Evolutionary conservation across 64 coral and sea anemone genomes (phyloP).

Genomic region (Porites australiensis): DNA sequence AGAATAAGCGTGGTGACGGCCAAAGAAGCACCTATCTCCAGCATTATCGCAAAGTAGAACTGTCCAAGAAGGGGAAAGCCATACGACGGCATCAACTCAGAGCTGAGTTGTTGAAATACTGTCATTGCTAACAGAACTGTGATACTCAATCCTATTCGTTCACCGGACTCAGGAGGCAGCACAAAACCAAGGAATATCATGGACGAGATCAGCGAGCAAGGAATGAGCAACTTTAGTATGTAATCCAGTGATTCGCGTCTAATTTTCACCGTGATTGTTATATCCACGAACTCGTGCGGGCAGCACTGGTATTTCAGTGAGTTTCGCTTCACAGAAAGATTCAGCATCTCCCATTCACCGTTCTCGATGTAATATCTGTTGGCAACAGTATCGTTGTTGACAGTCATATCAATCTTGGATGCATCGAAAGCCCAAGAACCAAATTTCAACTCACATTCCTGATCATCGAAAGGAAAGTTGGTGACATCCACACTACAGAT

Average conservation of each 20-base stretch:
- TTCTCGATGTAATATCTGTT: conserved; percentile 67
- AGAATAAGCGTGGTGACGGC: conserved; percentile 67
- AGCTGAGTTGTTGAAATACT: conserved; percentile 70
- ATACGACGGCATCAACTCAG: conserved; percentile 76
- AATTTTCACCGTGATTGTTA: conserved; percentile 54
- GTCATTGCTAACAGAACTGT: conserved; percentile 84
- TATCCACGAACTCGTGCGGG: conserved; percentile 58
- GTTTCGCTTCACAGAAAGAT: conserved; percentile 41
- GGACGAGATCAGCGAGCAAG: conserved; percentile 72
- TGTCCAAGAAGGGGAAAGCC: conserved; percentile 78
- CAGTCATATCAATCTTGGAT: conserved; percentile 39
- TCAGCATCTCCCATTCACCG: conserved; percentile 64
- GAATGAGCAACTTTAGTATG: conserved; percentile 72
- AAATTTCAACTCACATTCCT: conserved; percentile 70
- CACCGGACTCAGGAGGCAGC: conserved; percentile 80
- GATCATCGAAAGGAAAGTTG: conserved; percentile 77
- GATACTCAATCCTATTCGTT: conserved; percentile 80
- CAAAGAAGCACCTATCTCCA: conserved; percentile 64
- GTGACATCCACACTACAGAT: conserved; percentile 68
- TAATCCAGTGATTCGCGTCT: conserved; percentile 63
- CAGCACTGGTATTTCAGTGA: conserved; percentile 67
- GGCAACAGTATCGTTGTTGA: not conserved
- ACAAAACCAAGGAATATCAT: conserved; percentile 82
- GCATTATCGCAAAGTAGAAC: conserved; percentile 73
- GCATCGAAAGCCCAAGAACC: conserved; percentile 64